Evolutionary conservation across 2,113 vertebrate genomes (phyloP).

Genomic region (Pygoscelis antarcticus): DNA sequence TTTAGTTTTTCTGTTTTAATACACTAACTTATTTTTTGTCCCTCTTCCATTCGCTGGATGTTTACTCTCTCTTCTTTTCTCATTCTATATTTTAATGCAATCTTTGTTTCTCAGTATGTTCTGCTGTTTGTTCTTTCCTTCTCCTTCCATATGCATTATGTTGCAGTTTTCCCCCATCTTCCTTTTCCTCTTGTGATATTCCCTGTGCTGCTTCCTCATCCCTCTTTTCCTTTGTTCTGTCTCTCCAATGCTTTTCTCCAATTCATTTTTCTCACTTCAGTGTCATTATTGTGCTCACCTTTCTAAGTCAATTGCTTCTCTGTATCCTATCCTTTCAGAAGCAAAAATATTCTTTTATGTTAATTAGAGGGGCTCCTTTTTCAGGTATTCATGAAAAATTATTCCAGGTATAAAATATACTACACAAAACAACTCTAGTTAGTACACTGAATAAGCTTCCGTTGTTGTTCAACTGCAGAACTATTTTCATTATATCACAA

Average conservation of each 20-base stretch:
- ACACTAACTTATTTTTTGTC: background rate
- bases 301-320: background rate
- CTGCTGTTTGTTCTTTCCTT: background rate
- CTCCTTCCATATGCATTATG: accelerated
- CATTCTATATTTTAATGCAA: background rate
- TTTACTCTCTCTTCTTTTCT: background rate
- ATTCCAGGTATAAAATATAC: background rate
- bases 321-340: background rate
- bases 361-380: background rate
- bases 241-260: background rate
- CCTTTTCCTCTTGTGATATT: background rate
- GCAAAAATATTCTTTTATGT: background rate
- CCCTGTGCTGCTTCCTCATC: background rate
- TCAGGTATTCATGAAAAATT: background rate
- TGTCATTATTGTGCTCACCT: background rate
- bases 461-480: background rate
- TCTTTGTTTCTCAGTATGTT: background rate
- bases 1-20: background rate
- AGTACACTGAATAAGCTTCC: background rate
- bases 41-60: background rate
- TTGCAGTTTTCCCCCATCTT: background rate
- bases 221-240: background rate
- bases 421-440: background rate
- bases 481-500: background rate
- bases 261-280: background rate